Conservation (phyloP, 2,797 vertebrate genomes). For the Hapalemur alaotrensis region DNA sequence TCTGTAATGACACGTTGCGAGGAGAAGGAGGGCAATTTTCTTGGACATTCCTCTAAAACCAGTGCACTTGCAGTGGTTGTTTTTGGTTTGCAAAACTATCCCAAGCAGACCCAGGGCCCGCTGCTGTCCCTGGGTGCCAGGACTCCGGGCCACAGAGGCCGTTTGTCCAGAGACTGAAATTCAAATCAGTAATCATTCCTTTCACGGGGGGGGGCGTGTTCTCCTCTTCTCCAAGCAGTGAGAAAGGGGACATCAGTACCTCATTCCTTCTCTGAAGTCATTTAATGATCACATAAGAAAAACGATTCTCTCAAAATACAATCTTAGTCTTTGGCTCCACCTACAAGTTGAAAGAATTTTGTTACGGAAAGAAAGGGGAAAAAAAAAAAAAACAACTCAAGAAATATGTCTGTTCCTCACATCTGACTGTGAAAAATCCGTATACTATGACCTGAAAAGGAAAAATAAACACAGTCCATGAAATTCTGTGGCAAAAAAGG, state of each 20-base stretch:
- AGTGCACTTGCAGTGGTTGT: slow-evolving; percentile 32
- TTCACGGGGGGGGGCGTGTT: slow-evolving; percentile 11
- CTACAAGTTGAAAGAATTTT: slow-evolving; percentile 71
- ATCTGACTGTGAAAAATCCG: slow-evolving; percentile 74
- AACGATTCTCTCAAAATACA: slow-evolving; percentile 75
- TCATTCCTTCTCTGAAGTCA: slow-evolving; percentile 57
- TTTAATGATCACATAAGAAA: slow-evolving; percentile 67
- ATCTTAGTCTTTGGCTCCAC: slow-evolving; percentile 73
- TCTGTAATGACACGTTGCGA: slow-evolving; percentile 49
- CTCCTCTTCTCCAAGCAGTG: slow-evolving; percentile 57
- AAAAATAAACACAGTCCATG: slow-evolving; percentile 78
- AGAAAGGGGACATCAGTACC: slow-evolving; percentile 52
- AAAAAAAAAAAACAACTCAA: slow-evolving; percentile 33
- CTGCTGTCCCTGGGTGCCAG: background rate
- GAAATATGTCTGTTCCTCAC: slow-evolving; percentile 75
- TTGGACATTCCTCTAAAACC: slow-evolving; percentile 44
- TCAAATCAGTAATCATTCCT: slow-evolving; percentile 61
- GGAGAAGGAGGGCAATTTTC: slow-evolving; percentile 34
- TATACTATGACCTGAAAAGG: slow-evolving; percentile 75
- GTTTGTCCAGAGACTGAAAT: slow-evolving; percentile 31
- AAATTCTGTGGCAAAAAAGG: slow-evolving; percentile 75
- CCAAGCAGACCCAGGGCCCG: background rate
- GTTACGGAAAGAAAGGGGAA: slow-evolving; percentile 27
- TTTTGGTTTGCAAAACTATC: slow-evolving; percentile 33
- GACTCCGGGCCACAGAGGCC: background rate